Base-by-base conservation (phyloP, 2,888 invertebrate species). In the Eupithecia insigniata region DNA sequence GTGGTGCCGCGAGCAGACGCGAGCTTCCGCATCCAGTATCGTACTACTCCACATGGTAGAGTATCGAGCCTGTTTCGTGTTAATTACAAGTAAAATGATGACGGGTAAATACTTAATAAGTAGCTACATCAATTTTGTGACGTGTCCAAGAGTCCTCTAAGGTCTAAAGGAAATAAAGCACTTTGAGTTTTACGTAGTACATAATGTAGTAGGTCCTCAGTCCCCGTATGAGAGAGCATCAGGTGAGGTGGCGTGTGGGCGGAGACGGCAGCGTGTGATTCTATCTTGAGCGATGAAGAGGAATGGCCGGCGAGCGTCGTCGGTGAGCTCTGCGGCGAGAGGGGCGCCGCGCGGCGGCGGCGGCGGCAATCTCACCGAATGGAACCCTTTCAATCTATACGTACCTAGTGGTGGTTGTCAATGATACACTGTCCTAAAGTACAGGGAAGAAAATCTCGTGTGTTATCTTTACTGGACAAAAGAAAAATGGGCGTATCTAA, bases 201-300 rank as follows among this genome's bases (percentile, higher is more conserved):
- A 46, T 46, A n/a, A 1, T 46, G 18, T 12, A 55, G 28, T 16
- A 58, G 26, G 26, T 58, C 58, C 26, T 26, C 10, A 26, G n/a
- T 28, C 28, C 10, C 10, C 28, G 60, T 4, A 28, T 55, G 32
- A 39, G 51, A 8, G 51, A 30, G 18, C 65, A 69, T 61, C 70
- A 60, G n/a, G 65, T 68, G 73, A 26, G 46, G 67, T 58, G 32
- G 65, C 36, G 16, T 18, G 43, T 1, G 55, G 70, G 39, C 18
- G 61, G 67, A 34, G 58, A 28, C 51, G 18, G 32, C 12, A 10
- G 26, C 18, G 18, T 30, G 74, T 74, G 69, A 74, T 74, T 71
- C 69, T 69, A 71, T 71, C 71, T 67, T 66, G 34, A 74, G 74
- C 71, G 71, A 71, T 64, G 71, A 62, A 68, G 74, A 74, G 70